These are phyloP conservation scores for Pristiophorus japonicus DNA, from an alignment of 2,113 vertebrate species.

Conservation along the genomic window DNA sequence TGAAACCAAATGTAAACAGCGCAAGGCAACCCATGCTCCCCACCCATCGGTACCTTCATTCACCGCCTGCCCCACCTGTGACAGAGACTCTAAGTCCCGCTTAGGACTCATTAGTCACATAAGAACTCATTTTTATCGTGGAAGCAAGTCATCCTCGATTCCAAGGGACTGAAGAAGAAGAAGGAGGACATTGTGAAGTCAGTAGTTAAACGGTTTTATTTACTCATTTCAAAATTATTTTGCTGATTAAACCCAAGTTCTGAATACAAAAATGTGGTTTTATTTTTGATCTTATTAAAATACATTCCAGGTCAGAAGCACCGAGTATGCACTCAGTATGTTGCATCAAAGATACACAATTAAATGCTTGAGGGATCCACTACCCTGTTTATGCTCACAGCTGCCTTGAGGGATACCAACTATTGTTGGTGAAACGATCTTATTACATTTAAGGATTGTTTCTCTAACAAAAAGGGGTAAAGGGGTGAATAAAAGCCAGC, in stretches of 20 bases:
- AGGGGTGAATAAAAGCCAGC: not conserved
- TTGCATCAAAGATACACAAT: not conserved
- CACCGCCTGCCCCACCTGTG: no score
- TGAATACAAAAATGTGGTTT: not conserved
- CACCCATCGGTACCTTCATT: no score
- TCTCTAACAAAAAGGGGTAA: not conserved
- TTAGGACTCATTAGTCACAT: no score
- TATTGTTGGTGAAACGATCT: not conserved
- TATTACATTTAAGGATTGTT: not conserved
- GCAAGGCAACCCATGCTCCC: no score
- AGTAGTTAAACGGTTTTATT: not conserved
- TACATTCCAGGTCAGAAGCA: not conserved
- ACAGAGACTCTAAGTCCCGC: no score
- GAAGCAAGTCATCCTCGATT: no score
- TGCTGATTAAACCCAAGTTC: not conserved
- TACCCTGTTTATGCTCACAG: not conserved
- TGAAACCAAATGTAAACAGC: no score
- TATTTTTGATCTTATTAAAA: not conserved
- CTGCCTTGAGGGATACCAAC: not conserved
- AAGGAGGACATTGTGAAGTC: not conserved
- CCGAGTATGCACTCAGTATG: not conserved
- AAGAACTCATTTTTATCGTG: no score
- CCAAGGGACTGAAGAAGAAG: no score
- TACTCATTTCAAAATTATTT: not conserved
- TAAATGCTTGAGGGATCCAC: not conserved